Percentiles rank a stretch among this genome's conserved stretches.
Evolutionary conservation across 2,888 invertebrate species (phyloP).

Genomic region (Halocaridina rubra): DNA sequence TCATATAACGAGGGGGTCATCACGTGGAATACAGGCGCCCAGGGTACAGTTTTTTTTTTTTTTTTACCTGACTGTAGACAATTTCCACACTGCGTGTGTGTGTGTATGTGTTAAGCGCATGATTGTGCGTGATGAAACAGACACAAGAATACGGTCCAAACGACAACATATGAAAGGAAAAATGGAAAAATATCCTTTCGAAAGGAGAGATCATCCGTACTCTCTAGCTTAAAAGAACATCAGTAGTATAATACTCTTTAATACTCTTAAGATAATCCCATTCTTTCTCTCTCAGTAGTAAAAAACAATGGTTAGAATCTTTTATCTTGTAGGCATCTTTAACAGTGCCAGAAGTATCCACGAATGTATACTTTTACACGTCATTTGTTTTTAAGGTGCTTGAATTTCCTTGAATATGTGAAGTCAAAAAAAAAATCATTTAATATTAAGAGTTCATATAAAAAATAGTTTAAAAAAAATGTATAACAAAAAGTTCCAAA

Average conservation of each 20-base stretch:
- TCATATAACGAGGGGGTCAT: too few relatives aligned
- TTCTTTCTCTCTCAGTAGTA: not conserved
- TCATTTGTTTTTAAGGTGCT: conserved; percentile 12
- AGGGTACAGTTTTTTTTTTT: too few relatives aligned
- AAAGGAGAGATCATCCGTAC: not conserved
- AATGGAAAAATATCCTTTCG: too few relatives aligned
- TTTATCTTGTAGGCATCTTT: not conserved
- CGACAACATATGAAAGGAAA: too few relatives aligned
- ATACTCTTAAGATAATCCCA: too few relatives aligned
- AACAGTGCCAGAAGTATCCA: not conserved
- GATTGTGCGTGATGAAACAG: too few relatives aligned
- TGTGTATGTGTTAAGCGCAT: not conserved
- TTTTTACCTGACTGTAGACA: not conserved
- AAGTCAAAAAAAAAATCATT: conserved; percentile 32
- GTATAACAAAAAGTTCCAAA: not conserved
- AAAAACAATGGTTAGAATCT: not conserved
- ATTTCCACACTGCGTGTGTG: not conserved
- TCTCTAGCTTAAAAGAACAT: conserved; percentile 19
- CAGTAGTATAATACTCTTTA: too few relatives aligned
- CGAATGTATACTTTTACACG: not conserved
- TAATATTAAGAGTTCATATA: not conserved
- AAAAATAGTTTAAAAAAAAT: too few relatives aligned
- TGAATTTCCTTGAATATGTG: conserved; percentile 3
- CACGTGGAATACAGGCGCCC: conserved; percentile 11
- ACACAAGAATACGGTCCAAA: not conserved